These are phyloP conservation scores for Alcis repandata DNA, from an alignment of 2,888 invertebrate genomes.

Conservation along the genomic window DNA sequence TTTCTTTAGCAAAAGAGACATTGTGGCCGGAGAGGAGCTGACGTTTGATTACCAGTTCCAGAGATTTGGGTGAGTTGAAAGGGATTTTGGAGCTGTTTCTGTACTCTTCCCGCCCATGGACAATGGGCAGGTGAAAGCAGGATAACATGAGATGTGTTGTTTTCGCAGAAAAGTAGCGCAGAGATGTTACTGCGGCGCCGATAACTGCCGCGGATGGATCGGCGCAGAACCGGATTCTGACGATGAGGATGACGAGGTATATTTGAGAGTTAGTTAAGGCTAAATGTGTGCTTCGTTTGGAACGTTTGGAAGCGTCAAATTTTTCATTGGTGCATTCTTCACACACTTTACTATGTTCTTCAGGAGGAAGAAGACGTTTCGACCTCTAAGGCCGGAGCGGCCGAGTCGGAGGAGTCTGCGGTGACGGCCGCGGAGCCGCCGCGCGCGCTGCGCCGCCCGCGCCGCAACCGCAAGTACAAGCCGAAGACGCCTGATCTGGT, in stretches of 20 bases:
- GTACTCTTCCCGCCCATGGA: neutral
- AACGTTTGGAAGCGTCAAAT: neutral
- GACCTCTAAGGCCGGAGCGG: conserved; percentile 67
- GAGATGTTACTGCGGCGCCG: conserved; percentile 96
- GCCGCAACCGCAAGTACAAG: conserved; percentile 71
- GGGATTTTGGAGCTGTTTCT: neutral
- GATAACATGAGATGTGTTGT: conserved; percentile 50
- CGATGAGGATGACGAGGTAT: conserved; percentile 80
- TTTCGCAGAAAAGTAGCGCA: conserved; percentile 95
- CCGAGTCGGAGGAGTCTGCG: conserved; percentile 62
- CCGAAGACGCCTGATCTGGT: conserved; percentile 74
- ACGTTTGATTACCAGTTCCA: conserved; percentile 99
- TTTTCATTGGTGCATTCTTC: too few species aligned
- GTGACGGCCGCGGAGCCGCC: conserved; percentile 14
- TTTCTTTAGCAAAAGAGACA: conserved; percentile 96
- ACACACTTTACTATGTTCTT: neutral
- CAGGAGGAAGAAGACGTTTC: conserved; percentile 79
- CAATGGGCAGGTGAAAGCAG: neutral
- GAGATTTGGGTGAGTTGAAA: conserved; percentile 92
- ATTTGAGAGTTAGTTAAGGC: neutral
- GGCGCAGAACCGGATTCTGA: conserved; percentile 93
- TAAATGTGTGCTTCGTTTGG: neutral
- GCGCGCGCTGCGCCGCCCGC: conserved; percentile 54
- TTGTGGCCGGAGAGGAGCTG: conserved; percentile 96
- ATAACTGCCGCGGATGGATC: conserved; percentile 97